A percentile compares a stretch with the other conserved stretches of the same genome.
Conservation (phyloP, 2,888 invertebrate genomes). For the Rhagonycha lutea region DNA sequence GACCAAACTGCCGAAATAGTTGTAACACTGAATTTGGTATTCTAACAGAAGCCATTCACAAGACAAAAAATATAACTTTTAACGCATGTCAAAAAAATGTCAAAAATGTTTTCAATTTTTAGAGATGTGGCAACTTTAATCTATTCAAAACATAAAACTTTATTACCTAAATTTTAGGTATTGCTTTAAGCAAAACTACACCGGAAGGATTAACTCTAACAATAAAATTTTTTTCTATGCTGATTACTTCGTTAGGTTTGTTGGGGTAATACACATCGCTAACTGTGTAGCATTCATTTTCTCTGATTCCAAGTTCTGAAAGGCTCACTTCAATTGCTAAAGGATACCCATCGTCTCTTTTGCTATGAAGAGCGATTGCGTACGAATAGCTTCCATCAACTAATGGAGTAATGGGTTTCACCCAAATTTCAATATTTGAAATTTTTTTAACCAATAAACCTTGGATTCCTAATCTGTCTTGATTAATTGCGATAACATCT, state of each 20-base stretch:
- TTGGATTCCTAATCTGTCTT: conserved; percentile 66
- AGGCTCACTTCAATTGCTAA: conserved; percentile 49
- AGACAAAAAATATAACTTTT: not conserved
- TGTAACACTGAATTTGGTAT: not conserved
- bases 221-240: conserved; percentile 21
- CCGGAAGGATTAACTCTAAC: conserved; percentile 37
- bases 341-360: conserved; percentile 55
- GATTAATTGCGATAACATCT: conserved; percentile 64
- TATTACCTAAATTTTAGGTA: not conserved
- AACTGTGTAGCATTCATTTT: conserved; percentile 48
- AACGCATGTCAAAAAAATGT: not conserved
- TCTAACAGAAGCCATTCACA: not conserved
- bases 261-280: conserved; percentile 42
- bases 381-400: conserved; percentile 54
- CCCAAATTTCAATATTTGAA: conserved; percentile 61
- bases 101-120: conserved; percentile 6
- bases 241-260: conserved; percentile 2
- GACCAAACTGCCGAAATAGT: not conserved
- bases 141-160: not conserved
- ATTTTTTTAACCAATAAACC: conserved; percentile 47
- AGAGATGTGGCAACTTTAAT: not conserved
- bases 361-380: conserved; percentile 64
- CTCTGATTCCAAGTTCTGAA: conserved; percentile 45
- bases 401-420: conserved; percentile 58
- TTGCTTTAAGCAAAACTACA: conserved; percentile 16